Evolutionary conservation across 2,113 vertebrate genomes (phyloP).

Genomic region (Thryonomys swinderianus): DNA sequence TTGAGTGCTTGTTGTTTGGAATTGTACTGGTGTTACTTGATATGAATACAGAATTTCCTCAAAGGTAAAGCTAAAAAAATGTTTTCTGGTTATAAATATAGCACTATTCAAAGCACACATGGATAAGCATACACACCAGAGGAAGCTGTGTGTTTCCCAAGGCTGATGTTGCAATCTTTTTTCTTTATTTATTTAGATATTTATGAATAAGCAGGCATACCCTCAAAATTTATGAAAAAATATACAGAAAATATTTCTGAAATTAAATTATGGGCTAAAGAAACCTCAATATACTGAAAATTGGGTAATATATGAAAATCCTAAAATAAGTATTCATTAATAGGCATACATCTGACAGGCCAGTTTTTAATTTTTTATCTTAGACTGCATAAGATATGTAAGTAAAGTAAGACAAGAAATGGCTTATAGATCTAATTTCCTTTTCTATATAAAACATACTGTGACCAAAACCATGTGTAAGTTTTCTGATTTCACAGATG

Average conservation of each 20-base stretch:
- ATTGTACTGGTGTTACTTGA: conserved; percentile 10
- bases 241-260: conserved; percentile 53
- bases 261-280: conserved; percentile 16
- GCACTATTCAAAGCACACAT: not conserved
- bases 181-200: conserved; percentile 56
- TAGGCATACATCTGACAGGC: not conserved
- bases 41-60: conserved; percentile 45
- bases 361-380: conserved; percentile 42
- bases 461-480: conserved; percentile 22
- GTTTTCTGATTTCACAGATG: not conserved
- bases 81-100: not conserved
- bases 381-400: not conserved
- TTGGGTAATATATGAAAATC: not conserved
- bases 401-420: conserved; percentile 27
- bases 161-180: conserved; percentile 1
- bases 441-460: conserved; percentile 4
- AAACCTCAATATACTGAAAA: conserved; percentile 21
- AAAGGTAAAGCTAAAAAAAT: conserved; percentile 39
- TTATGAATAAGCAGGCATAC: conserved; percentile 53
- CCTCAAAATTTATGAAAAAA: conserved; percentile 46
- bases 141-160: not conserved
- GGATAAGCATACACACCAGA: not conserved
- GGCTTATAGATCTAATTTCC: not conserved
- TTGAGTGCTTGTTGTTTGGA: conserved; percentile 36
- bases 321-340: conserved; percentile 19